phyloP scores from a whole-genome alignment of 2,797 vertebrate species.

The Streptopelia turtur region DNA sequence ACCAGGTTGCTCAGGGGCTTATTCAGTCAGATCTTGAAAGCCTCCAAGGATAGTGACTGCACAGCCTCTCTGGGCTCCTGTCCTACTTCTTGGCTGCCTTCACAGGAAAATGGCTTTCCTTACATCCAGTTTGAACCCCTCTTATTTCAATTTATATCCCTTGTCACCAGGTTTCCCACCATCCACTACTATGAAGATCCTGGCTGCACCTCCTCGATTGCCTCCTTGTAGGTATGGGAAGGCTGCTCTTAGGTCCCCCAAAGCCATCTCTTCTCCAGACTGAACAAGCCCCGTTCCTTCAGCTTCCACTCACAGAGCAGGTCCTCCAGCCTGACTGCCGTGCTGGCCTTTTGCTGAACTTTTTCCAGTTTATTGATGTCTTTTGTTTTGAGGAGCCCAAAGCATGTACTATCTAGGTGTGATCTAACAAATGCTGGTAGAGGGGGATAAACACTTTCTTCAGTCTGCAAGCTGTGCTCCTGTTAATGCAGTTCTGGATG shows the following conservation, averaged over 20 bases:
- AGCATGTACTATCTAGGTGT: neutral
- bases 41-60: neutral
- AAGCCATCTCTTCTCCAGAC: neutral
- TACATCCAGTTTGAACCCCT: neutral
- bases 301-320: neutral
- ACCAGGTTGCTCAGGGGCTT: neutral
- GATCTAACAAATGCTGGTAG: neutral
- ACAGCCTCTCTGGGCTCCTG: neutral
- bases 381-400: neutral
- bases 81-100: neutral
- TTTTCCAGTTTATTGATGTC: neutral
- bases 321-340: neutral
- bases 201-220: neutral
- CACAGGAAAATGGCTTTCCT: neutral
- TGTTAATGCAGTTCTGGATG: neutral
- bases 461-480: neutral
- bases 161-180: neutral
- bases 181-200: neutral
- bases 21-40: neutral
- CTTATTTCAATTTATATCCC: neutral
- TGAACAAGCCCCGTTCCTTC: neutral
- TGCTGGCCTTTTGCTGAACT: neutral
- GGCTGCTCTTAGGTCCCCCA: neutral
- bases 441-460: neutral
- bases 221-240: neutral